Evolutionary conservation across 1,140 invertebrate genomes (phyloP), one percentile per base, ranked within the genome.

Genomic region (Brachionus rubens): DNA sequence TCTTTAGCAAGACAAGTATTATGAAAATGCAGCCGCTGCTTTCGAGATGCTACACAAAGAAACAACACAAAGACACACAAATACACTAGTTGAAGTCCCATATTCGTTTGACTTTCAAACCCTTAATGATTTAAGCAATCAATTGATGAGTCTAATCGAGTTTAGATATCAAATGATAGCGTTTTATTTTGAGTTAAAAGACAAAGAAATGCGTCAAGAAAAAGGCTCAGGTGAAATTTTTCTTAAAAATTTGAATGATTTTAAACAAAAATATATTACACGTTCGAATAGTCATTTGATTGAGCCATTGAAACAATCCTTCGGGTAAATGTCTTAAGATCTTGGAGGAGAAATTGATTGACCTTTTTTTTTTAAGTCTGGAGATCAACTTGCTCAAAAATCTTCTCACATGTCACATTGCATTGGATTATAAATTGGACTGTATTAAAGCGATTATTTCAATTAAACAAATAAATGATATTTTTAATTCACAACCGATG

Each of bases 91-190:
- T n/a, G n/a, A n/a, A n/a, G n/a, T n/a, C 7, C 12, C 7, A 28
- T 28, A 33, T 12, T 30, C 28, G 24, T 19, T 28, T 10, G 43
- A 70, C 12, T 7, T 46, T 26, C 46, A 26, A 70, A 40, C 19
- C 14, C 16, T 65, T 3, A 43, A 26, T 2, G 59, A 65, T 10
- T 43, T 65, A 43, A 65, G 59, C 36, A 21, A 26, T 16, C 68
- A 72, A 26, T 40, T 72, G 2, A 48, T 21, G 24, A 28, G 40
- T 14, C 16, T 72, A 21, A 72, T 54, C 14, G 68, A 72, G 26
- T 72, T 72, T 36, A 48, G 68, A 16, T 54, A 54, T 30, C 28
- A 50, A 40, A 48, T 72, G 68, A 72, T 72, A n/a, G 26, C 26
- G 16, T 28, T 48, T 36, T 72, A 72, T 14, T 50, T 28, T 3